phyloP scores from a whole-genome alignment of 2,888 invertebrate species.

The Gnatocerus cornutus region DNA sequence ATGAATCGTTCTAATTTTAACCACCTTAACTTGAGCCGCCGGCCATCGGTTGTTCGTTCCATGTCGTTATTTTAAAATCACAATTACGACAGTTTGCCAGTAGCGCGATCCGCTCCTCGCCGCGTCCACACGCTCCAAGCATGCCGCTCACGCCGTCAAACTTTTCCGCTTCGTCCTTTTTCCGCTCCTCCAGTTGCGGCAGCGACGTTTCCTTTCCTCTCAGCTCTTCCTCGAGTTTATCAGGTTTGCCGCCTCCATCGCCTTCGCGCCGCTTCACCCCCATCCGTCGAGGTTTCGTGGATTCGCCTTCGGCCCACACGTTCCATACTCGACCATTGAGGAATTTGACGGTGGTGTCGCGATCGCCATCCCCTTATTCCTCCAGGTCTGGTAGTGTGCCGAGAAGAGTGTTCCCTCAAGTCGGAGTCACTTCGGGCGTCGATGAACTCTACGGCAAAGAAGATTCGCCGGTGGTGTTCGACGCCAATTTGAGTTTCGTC shows the following conservation, averaged over 20 bases:
- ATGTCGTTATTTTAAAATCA: constrained; percentile 42
- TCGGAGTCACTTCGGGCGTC: constrained; percentile 69
- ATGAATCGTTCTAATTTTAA: constrained; percentile 42
- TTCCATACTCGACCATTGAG: constrained; percentile 68
- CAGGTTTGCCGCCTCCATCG: constrained; percentile 55
- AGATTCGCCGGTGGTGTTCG: constrained; percentile 86
- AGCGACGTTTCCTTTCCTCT: constrained; percentile 23
- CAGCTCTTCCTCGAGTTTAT: constrained; percentile 32
- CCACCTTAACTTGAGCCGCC: constrained; percentile 1
- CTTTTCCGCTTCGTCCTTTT: constrained; percentile 47
- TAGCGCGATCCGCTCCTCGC: constrained; percentile 37
- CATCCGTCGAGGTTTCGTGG: constrained; percentile 19
- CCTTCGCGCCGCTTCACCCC: constrained; percentile 41
- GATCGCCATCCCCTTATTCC: constrained; percentile 51
- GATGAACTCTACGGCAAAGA: constrained; percentile 79
- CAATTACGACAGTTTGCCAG: constrained; percentile 32
- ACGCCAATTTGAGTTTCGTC: constrained; percentile 86
- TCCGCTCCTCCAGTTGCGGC: constrained; percentile 47
- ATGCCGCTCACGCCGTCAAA: constrained; percentile 54
- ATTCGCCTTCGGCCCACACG: constrained; percentile 38
- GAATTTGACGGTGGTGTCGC: constrained; percentile 65
- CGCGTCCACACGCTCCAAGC: constrained; percentile 10
- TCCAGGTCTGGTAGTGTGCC: constrained; percentile 70
- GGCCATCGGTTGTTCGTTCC: constrained; percentile 9
- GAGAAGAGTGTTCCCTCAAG: constrained; percentile 81